Base-by-base conservation (phyloP, 2,888 invertebrate genomes). In the Agrochola macilenta region DNA sequence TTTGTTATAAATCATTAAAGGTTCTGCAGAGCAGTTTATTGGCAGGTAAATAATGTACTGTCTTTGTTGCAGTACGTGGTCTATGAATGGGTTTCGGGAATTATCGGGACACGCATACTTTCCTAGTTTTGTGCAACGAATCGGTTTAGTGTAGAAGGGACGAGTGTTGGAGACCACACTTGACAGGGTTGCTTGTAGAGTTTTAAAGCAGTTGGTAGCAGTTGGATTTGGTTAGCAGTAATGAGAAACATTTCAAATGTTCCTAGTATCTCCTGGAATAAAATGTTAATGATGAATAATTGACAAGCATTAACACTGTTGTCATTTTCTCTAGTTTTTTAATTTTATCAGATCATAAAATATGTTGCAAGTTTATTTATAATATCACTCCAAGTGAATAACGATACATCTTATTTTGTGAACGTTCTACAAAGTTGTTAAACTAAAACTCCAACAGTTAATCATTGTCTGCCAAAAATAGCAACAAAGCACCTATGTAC, bases 81-180 rank as follows among this genome's bases (percentile, higher is more conserved):
- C 92, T 92, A 94, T 95, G 95, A 96, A 96, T 96, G 94, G 91
- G 90, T 92, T 93, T 93, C 76, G 87, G 89, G 93, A 93, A 93
- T 94, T 92, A 93, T 84, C 79, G 73, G 84, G 84, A 86, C 78
- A 88, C 65, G 86, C 73, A 76, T 82, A 87, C 77, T 88, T 88
- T 87, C 76, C 80, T 78, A 83, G 79, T 84, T 87, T 89, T 87
- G 85, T 87, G 85, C 90, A 90, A 89, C 39, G 57, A 66, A 75
- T 72, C 2, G 17, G 49, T 60, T 58, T 54, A 61, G 39, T 35
- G 23, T 26, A 60, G 23, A 43, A 66, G 2, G 23, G 26, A 58
- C 7, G 26, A 12, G 1, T 70, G 63, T 52, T 23, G 17, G 11
- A 30, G 52, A 60, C 43, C 49, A 49, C 69, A 69, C 66, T 35